phyloP scores from a whole-genome alignment of 92 coral and sea anemone genomes.

The Porites evermanni region DNA sequence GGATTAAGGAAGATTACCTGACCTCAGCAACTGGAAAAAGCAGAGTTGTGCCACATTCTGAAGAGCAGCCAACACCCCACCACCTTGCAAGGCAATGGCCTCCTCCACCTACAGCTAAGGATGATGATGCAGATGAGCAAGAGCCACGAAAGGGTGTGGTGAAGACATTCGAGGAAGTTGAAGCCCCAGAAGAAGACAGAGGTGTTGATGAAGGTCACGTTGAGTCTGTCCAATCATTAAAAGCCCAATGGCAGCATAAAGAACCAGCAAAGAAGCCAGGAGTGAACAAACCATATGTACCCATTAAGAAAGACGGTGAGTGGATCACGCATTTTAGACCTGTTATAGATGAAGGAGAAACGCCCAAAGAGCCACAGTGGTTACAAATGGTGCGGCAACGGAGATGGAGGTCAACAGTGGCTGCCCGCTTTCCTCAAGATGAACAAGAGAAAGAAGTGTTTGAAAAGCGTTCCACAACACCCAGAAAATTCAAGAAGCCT shows the following conservation, averaged over 20 bases:
- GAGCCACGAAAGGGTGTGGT: slow-evolving; percentile 66
- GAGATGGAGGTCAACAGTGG: slow-evolving; percentile 97
- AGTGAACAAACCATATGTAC: slow-evolving; percentile 89
- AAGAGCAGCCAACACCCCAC: slow-evolving; percentile 72
- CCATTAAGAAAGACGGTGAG: slow-evolving; percentile 62
- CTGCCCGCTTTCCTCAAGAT: slow-evolving; percentile 96
- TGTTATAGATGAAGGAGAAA: slow-evolving; percentile 88
- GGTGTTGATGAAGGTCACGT: slow-evolving; percentile 82
- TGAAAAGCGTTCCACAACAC: slow-evolving; percentile 92
- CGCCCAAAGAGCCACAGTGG: slow-evolving; percentile 92
- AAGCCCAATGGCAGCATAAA: slow-evolving; percentile 75
- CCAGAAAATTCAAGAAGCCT: slow-evolving; percentile 84
- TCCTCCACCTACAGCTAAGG: slow-evolving; percentile 57
- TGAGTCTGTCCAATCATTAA: slow-evolving; percentile 73
- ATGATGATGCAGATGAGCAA: slow-evolving; percentile 52
- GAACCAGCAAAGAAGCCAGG: slow-evolving; percentile 74
- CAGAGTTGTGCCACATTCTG: slow-evolving; percentile 59
- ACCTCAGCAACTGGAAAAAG: slow-evolving; percentile 74
- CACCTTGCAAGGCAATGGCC: slow-evolving; percentile 78
- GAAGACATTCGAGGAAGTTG: slow-evolving; percentile 66
- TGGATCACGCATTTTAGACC: slow-evolving; percentile 93
- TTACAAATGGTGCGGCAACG: slow-evolving; percentile 89
- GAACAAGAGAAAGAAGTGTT: slow-evolving; percentile 82
- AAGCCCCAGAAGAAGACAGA: slow-evolving; percentile 55
- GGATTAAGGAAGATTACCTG: slow-evolving; percentile 75